phyloP scores from a whole-genome alignment of 2,797 vertebrate species.

The Onychomys leucogaster region DNA sequence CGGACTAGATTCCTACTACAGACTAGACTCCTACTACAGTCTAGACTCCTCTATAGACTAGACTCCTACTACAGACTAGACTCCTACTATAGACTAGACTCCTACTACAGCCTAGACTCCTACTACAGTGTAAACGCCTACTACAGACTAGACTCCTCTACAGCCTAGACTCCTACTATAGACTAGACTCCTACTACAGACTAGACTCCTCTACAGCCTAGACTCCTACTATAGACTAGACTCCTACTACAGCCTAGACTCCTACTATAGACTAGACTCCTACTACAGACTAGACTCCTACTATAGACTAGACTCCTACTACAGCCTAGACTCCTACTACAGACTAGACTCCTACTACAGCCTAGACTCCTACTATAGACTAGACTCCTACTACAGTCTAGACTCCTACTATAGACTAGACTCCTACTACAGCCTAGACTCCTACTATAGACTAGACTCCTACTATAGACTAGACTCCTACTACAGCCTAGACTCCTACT shows the following conservation, averaged over 20 bases:
- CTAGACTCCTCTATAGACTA: neutral
- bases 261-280: neutral
- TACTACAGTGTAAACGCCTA: neutral
- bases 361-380: neutral
- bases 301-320: too few relatives aligned
- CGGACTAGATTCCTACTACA: too few relatives aligned
- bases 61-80: too few relatives aligned
- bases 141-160: neutral
- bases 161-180: neutral
- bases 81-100: neutral
- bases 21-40: neutral
- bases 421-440: neutral
- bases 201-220: neutral
- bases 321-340: neutral
- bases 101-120: neutral
- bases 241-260: neutral
- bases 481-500: too few relatives aligned
- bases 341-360: neutral
- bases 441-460: neutral
- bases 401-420: too few relatives aligned
- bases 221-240: neutral
- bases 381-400: neutral
- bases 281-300: neutral
- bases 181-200: neutral
- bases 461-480: too few relatives aligned